Base-by-base conservation (phyloP, 2,113 vertebrate genomes). In the Bubo scandiacus region DNA sequence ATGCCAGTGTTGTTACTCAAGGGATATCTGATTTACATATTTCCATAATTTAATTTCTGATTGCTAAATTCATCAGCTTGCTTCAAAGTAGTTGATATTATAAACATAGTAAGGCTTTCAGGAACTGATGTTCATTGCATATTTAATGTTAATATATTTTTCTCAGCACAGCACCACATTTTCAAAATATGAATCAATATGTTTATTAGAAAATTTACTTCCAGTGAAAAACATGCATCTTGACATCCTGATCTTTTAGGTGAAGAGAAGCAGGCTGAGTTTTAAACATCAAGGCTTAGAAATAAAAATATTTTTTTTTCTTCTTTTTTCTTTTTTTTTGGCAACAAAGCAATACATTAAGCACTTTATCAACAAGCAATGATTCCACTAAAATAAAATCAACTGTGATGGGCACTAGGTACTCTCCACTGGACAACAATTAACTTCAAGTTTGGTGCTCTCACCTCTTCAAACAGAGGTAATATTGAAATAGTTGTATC, bases 1-100 rank as follows among this genome's bases (percentile, higher is more conserved):
- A 86, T n/a, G 43, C 55, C 70, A 91, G 58, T 54, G 49, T 59
- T 91, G 58, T 38, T 93, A 94, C 94, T 95, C 95, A 91, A 91
- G 95, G 92, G 97, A 96, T 89, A 79, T 57, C 40, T 7, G 16
- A 95, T 97, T 96, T 94, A 87, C 94, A 95, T 95, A 95, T 79
- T 91, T 61, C 54, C 77, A 67, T 96, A 92, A 96, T 96, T 94
- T 96, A 25, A 94, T 87, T 96, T 94, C 83, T 96, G 92, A 96
- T 94, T 96, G 73, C 65, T 94, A 97, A 96, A 96, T 96, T 91
- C 88, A 95, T 96, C 81, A 94, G 58, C 77, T 81, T 86, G 66
- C 92, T 96, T 96, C 83, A 94, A 96, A 96, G 95, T 30, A 92
- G 80, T 92, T 84, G 61, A 57, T 95, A 94, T 22, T 72, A 91